Percentiles rank a stretch among this genome's conserved stretches.
Evolutionary conservation across 1,140 invertebrate species (phyloP).

Genomic region (Pseudomyrmex pallidus): DNA sequence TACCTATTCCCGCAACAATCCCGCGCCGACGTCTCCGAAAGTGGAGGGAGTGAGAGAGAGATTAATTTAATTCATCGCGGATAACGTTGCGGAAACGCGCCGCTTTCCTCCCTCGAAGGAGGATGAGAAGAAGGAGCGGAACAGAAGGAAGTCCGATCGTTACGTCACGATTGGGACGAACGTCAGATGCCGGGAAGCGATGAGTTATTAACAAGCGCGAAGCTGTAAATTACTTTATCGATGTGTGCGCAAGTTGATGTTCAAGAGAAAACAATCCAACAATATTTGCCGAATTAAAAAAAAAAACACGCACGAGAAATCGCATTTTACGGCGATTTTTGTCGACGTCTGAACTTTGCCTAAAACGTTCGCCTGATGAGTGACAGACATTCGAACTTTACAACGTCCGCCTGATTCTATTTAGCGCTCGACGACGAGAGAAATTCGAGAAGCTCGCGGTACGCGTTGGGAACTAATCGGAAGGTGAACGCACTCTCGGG

Average conservation of each 20-base stretch:
- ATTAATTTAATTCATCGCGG: conserved; percentile 69
- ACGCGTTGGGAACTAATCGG: conserved; percentile 25
- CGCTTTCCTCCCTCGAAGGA: conserved; percentile 10
- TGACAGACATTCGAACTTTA: neutral
- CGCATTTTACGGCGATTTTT: neutral
- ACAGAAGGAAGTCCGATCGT: conserved; percentile 35
- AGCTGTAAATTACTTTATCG: conserved; percentile 27
- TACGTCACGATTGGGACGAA: conserved; percentile 42
- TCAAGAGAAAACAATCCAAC: neutral
- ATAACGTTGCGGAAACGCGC: conserved; percentile 59
- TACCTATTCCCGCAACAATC: conserved; percentile 73
- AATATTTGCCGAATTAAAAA: no score
- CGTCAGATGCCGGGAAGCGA: conserved; percentile 22
- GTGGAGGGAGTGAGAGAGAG: conserved; percentile 49
- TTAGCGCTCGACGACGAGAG: neutral
- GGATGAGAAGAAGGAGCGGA: neutral
- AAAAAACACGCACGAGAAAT: no score
- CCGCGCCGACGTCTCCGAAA: conserved; percentile 25
- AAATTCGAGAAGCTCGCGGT: conserved; percentile 9
- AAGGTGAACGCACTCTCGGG: conserved; percentile 31
- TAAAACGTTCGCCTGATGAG: no score
- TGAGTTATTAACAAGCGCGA: conserved; percentile 14
- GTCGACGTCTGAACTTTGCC: neutral
- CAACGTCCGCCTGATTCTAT: neutral
- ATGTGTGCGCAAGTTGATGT: conserved; percentile 8